A percentile compares a stretch with the other conserved stretches of the same genome.
phyloP scores from a whole-genome alignment of 2,797 vertebrate species.

The Siniperca obscura region DNA sequence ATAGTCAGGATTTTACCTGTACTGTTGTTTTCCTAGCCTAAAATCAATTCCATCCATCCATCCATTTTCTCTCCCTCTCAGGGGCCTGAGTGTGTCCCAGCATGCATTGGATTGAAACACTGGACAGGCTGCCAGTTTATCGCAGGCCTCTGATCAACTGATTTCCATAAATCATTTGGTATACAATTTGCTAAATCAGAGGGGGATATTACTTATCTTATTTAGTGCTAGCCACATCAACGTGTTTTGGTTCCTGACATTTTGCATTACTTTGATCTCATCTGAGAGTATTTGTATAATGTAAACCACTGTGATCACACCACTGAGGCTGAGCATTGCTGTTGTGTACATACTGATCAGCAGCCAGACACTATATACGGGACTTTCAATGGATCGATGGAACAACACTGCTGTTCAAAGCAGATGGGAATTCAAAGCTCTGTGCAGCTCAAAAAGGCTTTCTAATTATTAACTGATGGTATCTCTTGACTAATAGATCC shows the following conservation, averaged over 20 bases:
- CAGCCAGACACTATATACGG: constrained; percentile 5
- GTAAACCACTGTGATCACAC: constrained; percentile 19
- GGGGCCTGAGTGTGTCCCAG: constrained; percentile 42
- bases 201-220: constrained; percentile 14
- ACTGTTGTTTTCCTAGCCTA: constrained; percentile 28
- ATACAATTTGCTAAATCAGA: constrained; percentile 32
- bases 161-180: constrained; percentile 55
- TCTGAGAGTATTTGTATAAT: neutral
- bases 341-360: constrained; percentile 20
- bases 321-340: neutral
- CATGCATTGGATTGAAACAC: constrained; percentile 35
- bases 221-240: constrained; percentile 5
- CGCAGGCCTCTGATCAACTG: constrained; percentile 31
- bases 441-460: constrained; percentile 37
- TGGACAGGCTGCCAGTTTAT: constrained; percentile 38
- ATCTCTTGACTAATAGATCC: constrained; percentile 40
- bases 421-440: constrained; percentile 42
- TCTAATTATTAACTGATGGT: constrained; percentile 46
- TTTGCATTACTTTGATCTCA: constrained; percentile 29
- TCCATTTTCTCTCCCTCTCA: constrained; percentile 31
- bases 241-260: constrained; percentile 13
- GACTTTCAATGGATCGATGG: constrained; percentile 23
- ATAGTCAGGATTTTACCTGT: constrained; percentile 14
- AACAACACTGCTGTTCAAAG: constrained; percentile 33
- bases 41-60: constrained; percentile 34